Evolutionary conservation across 2,113 vertebrate species (phyloP).

Genomic region (Callipepla californica): DNA sequence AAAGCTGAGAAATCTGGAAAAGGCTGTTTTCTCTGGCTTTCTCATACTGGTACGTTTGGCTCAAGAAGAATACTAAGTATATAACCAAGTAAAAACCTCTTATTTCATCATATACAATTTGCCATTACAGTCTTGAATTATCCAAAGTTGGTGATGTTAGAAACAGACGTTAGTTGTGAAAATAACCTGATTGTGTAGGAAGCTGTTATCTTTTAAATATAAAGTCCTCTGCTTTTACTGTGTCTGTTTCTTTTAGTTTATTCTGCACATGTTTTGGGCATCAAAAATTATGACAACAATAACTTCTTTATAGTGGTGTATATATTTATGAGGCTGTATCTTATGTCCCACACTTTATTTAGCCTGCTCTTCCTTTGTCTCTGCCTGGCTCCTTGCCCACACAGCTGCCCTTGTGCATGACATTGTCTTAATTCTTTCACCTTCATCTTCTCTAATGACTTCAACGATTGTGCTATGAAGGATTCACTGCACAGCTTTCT

Average conservation of each 20-base stretch:
- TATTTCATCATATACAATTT: background rate
- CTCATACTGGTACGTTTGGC: background rate
- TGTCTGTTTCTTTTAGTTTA: background rate
- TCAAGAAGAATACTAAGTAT: background rate
- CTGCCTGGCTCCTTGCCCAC: slow-evolving; percentile 36
- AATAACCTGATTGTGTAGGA: background rate
- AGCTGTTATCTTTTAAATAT: background rate
- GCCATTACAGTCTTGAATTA: background rate
- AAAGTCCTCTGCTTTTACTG: background rate
- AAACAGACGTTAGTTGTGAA: background rate
- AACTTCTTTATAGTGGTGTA: background rate
- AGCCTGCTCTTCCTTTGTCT: slow-evolving; percentile 30
- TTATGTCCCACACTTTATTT: slow-evolving; percentile 28
- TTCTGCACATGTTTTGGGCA: background rate
- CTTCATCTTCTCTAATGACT: slow-evolving; percentile 9
- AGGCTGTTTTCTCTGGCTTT: background rate
- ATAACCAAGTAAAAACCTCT: background rate
- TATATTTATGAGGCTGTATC: slow-evolving; percentile 12
- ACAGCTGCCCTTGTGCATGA: slow-evolving; percentile 52
- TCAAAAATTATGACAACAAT: background rate
- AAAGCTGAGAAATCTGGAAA: background rate
- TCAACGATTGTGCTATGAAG: background rate
- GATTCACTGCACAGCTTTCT: background rate
- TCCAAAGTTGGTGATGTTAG: background rate
- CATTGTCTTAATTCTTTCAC: slow-evolving; percentile 53